Percentiles rank a stretch among this genome's conserved stretches.
Conservation (phyloP, 2,113 vertebrate genomes). For the Rousettus leschenaultii region DNA sequence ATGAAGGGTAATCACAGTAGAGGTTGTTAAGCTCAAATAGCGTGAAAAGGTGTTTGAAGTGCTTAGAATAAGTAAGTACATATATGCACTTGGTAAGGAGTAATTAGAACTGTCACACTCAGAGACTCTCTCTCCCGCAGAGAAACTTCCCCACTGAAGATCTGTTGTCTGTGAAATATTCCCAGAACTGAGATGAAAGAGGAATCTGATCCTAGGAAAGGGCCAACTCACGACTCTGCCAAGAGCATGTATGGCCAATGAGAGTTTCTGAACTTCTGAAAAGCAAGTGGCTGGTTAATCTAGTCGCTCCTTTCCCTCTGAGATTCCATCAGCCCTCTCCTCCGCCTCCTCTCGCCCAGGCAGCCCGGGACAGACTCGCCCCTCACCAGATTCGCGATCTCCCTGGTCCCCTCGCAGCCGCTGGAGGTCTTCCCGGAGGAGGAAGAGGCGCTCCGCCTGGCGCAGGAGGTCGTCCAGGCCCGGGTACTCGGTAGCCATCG, state of each 20-base stretch:
- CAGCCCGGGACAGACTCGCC: rapidly evolving
- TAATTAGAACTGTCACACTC: not conserved
- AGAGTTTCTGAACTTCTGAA: not conserved
- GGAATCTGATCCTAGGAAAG: not conserved
- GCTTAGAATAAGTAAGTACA: not conserved
- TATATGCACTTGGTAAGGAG: not conserved
- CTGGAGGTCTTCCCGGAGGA: constrained; percentile 32
- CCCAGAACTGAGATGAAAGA: not conserved
- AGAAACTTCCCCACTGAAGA: not conserved
- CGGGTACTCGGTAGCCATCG: rapidly evolving
- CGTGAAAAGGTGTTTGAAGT: not conserved
- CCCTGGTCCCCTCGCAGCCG: not conserved
- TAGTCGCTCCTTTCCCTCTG: not conserved
- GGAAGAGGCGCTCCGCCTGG: constrained; percentile 7
- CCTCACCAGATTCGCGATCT: constrained; percentile 1
- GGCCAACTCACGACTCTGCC: not conserved
- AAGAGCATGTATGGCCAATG: no score
- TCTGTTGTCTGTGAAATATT: not conserved
- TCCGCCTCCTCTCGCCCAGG: rapidly evolving
- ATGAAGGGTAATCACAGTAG: not conserved
- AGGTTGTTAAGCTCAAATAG: not conserved
- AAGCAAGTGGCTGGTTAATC: not conserved
- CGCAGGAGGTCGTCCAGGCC: not conserved
- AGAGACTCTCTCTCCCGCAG: not conserved
- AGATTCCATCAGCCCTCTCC: rapidly evolving